These are phyloP conservation scores for Callimorpha dominula DNA, from an alignment of 2,888 invertebrate genomes.

Conservation along the genomic window DNA sequence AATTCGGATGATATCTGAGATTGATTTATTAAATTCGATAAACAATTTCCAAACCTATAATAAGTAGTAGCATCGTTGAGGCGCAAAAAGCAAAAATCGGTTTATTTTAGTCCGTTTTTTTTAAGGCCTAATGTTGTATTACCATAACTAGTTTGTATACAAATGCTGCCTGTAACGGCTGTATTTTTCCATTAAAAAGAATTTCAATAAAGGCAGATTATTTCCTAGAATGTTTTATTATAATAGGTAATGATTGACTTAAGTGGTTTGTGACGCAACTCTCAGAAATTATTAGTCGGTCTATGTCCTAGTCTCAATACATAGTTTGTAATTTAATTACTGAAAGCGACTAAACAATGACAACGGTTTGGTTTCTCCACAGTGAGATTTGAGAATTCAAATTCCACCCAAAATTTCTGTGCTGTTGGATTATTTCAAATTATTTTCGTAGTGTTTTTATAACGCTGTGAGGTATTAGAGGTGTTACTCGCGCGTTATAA, in stretches of 20 bases:
- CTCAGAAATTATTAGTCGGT: background rate
- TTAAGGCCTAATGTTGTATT: background rate
- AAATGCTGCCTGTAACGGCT: background rate
- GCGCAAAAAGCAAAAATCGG: background rate
- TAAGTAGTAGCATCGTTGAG: too few species aligned
- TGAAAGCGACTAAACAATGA: background rate
- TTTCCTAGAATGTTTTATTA: background rate
- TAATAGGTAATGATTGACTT: background rate
- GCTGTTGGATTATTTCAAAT: background rate
- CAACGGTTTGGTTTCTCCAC: background rate
- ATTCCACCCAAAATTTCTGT: too few species aligned
- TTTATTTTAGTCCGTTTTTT: background rate
- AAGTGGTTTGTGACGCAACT: background rate
- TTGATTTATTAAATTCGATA: too few species aligned
- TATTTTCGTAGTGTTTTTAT: background rate
- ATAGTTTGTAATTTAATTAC: background rate
- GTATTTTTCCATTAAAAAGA: background rate
- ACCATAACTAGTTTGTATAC: background rate
- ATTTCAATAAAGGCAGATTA: background rate
- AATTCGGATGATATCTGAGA: too few species aligned
- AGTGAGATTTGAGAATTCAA: too few species aligned
- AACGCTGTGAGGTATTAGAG: background rate
- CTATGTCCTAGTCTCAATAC: background rate
- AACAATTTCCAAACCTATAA: too few species aligned
- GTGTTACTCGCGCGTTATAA: background rate